phyloP scores from a whole-genome alignment of 2,113 vertebrate genomes.

The Prinia subflava region DNA sequence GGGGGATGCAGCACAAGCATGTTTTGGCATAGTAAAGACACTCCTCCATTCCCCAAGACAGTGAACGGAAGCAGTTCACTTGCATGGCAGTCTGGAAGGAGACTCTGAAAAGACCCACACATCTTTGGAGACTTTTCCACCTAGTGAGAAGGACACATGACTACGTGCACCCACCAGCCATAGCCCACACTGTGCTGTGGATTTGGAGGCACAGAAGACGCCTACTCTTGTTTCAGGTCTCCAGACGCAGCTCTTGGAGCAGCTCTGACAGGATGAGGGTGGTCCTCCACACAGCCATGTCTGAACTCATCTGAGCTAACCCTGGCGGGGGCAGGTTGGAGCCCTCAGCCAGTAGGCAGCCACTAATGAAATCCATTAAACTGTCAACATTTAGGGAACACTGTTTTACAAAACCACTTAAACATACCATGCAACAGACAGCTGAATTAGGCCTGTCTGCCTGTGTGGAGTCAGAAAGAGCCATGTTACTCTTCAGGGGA shows the following conservation, averaged over 20 bases:
- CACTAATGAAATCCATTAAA: constrained; percentile 67
- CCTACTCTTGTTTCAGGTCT: neutral
- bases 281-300: neutral
- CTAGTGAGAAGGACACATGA: neutral
- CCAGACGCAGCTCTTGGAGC: neutral
- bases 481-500: constrained; percentile 50
- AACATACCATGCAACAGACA: constrained; percentile 47
- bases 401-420: constrained; percentile 63
- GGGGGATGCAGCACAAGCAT: neutral
- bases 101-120: neutral
- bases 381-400: constrained; percentile 59
- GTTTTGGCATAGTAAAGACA: neutral
- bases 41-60: neutral
- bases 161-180: neutral
- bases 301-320: neutral
- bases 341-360: neutral
- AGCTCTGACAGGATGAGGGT: neutral
- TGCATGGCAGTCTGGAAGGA: neutral
- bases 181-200: neutral
- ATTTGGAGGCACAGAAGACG: neutral
- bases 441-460: constrained; percentile 61
- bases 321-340: constrained; percentile 23
- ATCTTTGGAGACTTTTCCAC: neutral
- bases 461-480: constrained; percentile 45
- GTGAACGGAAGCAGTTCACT: neutral